These are phyloP conservation scores for Cancer borealis DNA, from an alignment of 2,888 invertebrate genomes.

Conservation along the genomic window DNA sequence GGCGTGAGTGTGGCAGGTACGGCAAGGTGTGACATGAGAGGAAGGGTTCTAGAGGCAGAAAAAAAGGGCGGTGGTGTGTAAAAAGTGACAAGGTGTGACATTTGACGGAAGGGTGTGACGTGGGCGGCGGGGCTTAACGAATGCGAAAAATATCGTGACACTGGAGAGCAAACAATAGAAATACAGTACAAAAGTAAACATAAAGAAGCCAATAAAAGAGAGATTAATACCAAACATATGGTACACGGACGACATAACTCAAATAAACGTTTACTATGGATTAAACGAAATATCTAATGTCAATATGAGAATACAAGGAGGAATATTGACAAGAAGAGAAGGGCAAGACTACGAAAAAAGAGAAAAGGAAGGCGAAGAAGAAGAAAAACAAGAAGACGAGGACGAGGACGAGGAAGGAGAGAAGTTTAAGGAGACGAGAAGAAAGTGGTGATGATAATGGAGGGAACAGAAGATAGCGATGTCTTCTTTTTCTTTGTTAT, in stretches of 20 bases:
- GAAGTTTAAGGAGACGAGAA: no score
- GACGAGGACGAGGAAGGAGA: background rate
- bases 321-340: background rate
- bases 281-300: background rate
- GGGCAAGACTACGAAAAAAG: background rate
- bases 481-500: no score
- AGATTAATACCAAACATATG: background rate
- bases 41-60: background rate
- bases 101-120: background rate
- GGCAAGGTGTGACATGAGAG: background rate
- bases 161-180: background rate
- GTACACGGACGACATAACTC: background rate
- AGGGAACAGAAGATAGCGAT: no score
- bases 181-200: background rate
- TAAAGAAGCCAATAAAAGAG: background rate
- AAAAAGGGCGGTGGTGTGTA: background rate
- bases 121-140: background rate
- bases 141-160: slow-evolving; percentile 33
- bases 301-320: background rate
- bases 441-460: no score
- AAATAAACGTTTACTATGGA: background rate
- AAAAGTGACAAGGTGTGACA: background rate
- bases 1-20: background rate
- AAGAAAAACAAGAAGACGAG: background rate
- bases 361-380: no score